These are phyloP conservation scores for Thalassarche chlororhynchos DNA, from an alignment of 2,113 vertebrate species.

Conservation along the genomic window DNA sequence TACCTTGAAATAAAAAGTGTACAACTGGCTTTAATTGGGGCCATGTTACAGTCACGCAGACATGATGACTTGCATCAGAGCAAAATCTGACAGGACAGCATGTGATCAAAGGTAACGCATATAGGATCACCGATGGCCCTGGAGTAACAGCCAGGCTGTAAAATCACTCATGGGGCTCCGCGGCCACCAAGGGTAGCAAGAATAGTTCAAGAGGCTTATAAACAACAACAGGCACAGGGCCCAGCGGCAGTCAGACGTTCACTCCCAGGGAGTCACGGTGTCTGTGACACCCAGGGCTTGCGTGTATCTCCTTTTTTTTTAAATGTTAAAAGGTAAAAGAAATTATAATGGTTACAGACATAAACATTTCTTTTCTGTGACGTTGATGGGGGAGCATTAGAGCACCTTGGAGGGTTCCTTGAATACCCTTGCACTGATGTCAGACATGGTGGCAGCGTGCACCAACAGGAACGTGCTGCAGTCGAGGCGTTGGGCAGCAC, in stretches of 20 bases:
- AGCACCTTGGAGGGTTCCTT: not conserved
- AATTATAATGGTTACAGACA: not conserved
- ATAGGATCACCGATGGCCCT: not conserved
- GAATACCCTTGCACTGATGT: not conserved
- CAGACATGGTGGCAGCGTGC: not conserved
- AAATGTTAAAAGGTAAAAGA: not conserved
- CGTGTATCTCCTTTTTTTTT: not conserved
- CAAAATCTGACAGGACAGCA: conserved; percentile 70
- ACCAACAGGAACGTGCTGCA: not conserved
- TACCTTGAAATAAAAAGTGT: conserved; percentile 70
- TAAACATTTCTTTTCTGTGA: conserved; percentile 4
- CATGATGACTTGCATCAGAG: conserved; percentile 59
- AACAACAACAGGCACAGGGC: conserved; percentile 32
- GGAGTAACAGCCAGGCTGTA: conserved; percentile 8
- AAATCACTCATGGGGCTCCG: not conserved
- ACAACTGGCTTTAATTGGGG: conserved; percentile 63
- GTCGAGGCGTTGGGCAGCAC: not conserved
- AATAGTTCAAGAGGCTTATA: conserved; percentile 40
- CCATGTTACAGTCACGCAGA: conserved; percentile 51
- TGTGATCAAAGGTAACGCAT: conserved; percentile 57
- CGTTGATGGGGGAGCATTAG: not conserved
- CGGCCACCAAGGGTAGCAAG: conserved; percentile 17
- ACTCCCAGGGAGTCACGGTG: not conserved
- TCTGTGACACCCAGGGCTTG: not conserved
- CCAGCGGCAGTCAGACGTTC: not conserved